Evolutionary conservation across 2,888 invertebrate species (phyloP).

Genomic region (Oligia fasciuncula): DNA sequence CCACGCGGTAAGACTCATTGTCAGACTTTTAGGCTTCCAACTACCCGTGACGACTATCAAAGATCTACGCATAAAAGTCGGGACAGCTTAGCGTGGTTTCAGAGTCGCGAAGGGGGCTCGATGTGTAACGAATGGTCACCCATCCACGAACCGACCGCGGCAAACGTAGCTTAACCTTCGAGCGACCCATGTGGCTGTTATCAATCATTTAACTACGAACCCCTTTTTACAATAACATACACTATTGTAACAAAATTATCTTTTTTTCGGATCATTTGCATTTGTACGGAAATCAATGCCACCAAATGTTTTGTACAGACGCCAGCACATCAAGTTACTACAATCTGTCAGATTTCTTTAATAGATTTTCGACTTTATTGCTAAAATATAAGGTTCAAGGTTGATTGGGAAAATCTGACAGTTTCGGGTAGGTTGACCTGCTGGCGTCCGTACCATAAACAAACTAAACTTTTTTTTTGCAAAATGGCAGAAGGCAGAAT

Average conservation of each 20-base stretch:
- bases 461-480: constrained; percentile 17
- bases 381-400: no score
- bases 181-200: not conserved
- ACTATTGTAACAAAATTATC: not conserved
- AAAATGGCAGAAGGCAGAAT: constrained; percentile 19
- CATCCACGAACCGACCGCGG: not conserved
- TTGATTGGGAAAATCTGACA: no score
- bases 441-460: no score
- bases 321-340: no score
- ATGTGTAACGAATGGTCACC: not conserved
- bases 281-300: constrained; percentile 15
- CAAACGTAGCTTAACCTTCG: not conserved
- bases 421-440: no score
- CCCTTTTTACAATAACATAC: not conserved
- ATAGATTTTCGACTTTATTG: no score
- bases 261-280: not conserved
- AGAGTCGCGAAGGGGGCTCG: not conserved
- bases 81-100: not conserved
- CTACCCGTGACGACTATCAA: not conserved
- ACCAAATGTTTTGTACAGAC: not conserved
- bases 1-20: no score
- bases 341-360: no score
- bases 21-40: not conserved
- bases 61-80: not conserved
- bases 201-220: not conserved